Percentiles rank a stretch among this genome's conserved stretches.
Evolutionary conservation across 1,140 invertebrate species (phyloP).

Genomic region (Rhagoletis zephyria): DNA sequence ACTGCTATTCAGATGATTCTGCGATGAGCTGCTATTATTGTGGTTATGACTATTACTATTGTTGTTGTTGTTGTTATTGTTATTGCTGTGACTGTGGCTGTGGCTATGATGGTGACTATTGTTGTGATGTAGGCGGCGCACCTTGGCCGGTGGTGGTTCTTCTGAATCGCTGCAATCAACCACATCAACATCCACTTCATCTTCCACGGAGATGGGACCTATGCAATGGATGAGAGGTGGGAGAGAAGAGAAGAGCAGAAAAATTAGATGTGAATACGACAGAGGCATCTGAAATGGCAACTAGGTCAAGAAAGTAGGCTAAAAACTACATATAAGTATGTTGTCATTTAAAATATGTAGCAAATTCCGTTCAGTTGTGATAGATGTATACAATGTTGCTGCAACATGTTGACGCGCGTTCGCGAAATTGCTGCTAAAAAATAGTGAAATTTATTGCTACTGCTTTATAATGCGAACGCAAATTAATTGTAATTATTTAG

Average conservation of each 20-base stretch:
- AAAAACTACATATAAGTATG: neutral
- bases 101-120: slow-evolving; percentile 61
- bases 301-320: neutral
- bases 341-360: too few species aligned
- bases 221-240: slow-evolving; percentile 35
- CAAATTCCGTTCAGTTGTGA: too few species aligned
- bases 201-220: slow-evolving; percentile 74
- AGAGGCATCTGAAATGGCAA: neutral
- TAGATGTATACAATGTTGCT: too few species aligned
- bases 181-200: slow-evolving; percentile 75
- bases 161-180: slow-evolving; percentile 76
- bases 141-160: slow-evolving; percentile 65
- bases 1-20: slow-evolving; percentile 64
- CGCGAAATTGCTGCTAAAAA: too few species aligned
- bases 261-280: neutral
- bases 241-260: slow-evolving; percentile 43
- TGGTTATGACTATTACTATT: slow-evolving; percentile 61
- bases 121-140: slow-evolving; percentile 67
- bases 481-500: too few species aligned
- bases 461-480: neutral
- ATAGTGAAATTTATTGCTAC: neutral
- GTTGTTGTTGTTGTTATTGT: slow-evolving; percentile 57
- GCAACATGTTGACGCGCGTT: too few species aligned
- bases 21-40: slow-evolving; percentile 52
- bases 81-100: slow-evolving; percentile 58